Base-by-base conservation (phyloP, 2,797 vertebrate genomes). In the Hapalemur alaotrensis region DNA sequence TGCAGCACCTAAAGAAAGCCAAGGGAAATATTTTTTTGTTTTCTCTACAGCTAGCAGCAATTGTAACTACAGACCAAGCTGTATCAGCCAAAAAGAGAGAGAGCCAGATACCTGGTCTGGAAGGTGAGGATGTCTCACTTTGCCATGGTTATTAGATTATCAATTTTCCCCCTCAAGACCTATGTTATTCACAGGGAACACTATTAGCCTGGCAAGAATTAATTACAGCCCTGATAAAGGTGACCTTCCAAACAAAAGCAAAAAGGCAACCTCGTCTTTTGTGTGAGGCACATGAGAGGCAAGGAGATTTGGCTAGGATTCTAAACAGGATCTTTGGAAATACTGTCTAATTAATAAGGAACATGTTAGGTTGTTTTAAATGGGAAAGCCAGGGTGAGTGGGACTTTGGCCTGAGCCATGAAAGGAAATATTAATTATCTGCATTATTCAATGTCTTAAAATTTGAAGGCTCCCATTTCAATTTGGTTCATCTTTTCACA, bases 161-260 rank as follows among this genome's bases (percentile, higher is more conserved):
- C 95, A 88, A 95, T 97, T 96, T 96, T 88, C 92, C 95, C 86
- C 95, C 89, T 85, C 46, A 93, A 95, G 84, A 96, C 94, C 80
- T 92, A 89, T 89, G 89, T 89, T 93, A 89, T 65, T 97, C 91
- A 32, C 94, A 41, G 96, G 91, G 79, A 98, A 96, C 96, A 84
- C 65, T 95, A 97, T 97, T 97, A 97, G 79, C 61, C 93, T 96
- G 86, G 95, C 83, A 96, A 96, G 94, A 98, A 98, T 94, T 96
- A 95, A 97, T 97, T 95, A 85, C 54, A 91, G 38, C 22, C 30
- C n/a, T 76, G 35, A 83, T 41, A 93, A 97, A 96, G 96, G 96
- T 97, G 97, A 97, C 97, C 91, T 97, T 97, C 89, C 28, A 91
- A 90, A 93, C 75, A 83, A 81, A 95, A 93, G 83, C 52, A 14